Percentiles rank a stretch among this genome's conserved stretches.
Evolutionary conservation across 2,888 invertebrate genomes (phyloP).

Genomic region (Brenthis ino): DNA sequence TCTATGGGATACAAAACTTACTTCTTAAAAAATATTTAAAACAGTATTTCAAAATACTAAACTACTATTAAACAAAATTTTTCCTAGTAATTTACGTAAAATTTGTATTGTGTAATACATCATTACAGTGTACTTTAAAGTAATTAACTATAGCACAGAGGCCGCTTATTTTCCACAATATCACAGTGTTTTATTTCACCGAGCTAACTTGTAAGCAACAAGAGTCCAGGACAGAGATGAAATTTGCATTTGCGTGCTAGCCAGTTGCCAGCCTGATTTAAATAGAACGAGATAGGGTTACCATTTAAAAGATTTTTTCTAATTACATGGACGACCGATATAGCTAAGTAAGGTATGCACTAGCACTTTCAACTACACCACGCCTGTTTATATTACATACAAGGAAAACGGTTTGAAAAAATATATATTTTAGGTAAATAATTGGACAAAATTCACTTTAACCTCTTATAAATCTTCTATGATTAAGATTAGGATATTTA

Average conservation of each 20-base stretch:
- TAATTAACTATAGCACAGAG: conserved; percentile 12
- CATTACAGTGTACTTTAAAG: conserved; percentile 2
- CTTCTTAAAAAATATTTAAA: too few relatives aligned
- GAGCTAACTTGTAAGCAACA: conserved; percentile 39
- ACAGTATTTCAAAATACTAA: neutral
- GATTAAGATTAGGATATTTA: too few relatives aligned
- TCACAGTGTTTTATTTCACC: conserved; percentile 24
- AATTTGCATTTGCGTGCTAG: conserved; percentile 69
- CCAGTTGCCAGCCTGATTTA: conserved; percentile 54
- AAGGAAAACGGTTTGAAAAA: too few relatives aligned
- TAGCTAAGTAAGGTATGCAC: too few relatives aligned
- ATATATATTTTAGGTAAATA: too few relatives aligned
- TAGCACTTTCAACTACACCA: too few relatives aligned
- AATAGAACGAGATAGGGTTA: conserved; percentile 48
- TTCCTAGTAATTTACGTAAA: neutral
- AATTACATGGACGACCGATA: neutral
- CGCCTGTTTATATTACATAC: too few relatives aligned
- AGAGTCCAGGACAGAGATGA: conserved; percentile 53
- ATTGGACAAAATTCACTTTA: too few relatives aligned
- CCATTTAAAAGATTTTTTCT: conserved; percentile 2
- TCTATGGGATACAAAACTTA: too few relatives aligned
- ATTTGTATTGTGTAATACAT: too few relatives aligned
- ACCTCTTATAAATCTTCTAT: too few relatives aligned
- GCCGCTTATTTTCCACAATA: conserved; percentile 17
- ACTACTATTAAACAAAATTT: neutral